phyloP scores from a whole-genome alignment of 1,140 invertebrate species.

The Nylanderia fulva region DNA sequence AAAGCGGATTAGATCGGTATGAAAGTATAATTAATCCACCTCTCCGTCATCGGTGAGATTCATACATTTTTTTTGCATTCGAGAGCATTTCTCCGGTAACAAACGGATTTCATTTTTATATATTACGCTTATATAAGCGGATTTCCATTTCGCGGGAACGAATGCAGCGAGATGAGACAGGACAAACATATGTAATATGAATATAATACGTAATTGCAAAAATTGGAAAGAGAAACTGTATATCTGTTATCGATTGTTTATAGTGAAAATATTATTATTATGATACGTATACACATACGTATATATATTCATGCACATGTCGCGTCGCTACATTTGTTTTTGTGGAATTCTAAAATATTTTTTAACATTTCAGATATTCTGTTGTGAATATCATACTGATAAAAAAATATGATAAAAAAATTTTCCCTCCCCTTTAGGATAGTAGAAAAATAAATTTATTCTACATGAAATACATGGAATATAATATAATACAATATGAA shows the following conservation, averaged over 20 bases:
- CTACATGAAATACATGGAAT: background rate
- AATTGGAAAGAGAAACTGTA: too few species aligned
- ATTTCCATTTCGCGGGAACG: background rate
- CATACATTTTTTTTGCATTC: background rate
- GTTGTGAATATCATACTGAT: background rate
- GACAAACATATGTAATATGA: slow-evolving; percentile 2
- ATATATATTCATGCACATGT: background rate
- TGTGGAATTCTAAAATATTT: background rate
- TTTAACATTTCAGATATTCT: slow-evolving; percentile 2
- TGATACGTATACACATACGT: too few species aligned
- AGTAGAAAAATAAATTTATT: background rate
- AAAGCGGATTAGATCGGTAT: slow-evolving; percentile 9
- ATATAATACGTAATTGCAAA: background rate
- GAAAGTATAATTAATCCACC: slow-evolving; percentile 32
- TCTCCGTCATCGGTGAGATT: background rate
- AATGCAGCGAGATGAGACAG: background rate
- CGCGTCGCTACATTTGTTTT: background rate
- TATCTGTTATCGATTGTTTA: too few species aligned
- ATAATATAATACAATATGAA: too few species aligned
- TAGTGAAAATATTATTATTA: too few species aligned
- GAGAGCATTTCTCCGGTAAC: background rate
- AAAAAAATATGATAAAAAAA: background rate
- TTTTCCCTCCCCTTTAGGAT: background rate
- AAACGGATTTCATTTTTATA: slow-evolving; percentile 15
- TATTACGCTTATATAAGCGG: background rate